Base-by-base conservation (phyloP, 2,888 invertebrate genomes). In the Fragum whitleyi region DNA sequence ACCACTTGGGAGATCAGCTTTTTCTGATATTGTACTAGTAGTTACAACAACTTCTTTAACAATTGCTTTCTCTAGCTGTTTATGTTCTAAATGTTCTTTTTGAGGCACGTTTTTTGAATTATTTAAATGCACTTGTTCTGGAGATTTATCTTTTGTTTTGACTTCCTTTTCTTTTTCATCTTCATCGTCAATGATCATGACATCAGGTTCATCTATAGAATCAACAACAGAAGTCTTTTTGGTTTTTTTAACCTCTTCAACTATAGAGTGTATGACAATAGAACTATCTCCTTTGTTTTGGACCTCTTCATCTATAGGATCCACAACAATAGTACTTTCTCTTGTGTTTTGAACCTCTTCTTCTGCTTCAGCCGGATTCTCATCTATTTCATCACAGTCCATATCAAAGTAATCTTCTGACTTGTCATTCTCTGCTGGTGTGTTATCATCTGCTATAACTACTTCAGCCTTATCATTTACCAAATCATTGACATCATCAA, bases 331-430 rank as follows among this genome's bases (percentile, higher is more conserved):
- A 36, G 32, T 6, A 47, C 47, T 47, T n/a, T 47, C 47, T 14
- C 2, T 57, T 57, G 57, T 23, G 23, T 23, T 23, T 26, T 19
- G 23, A 19, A 21, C 39, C 14, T 47, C n/a, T 47, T 47, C 47
- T 51, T 47, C 28, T 19, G 55, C 70, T 21, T 55, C 59, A 26
- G 42, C 21, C 0, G 23, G 28, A 39, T 47, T 47, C 21, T 73
- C 73, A 62, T 62, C 73, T 61, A 73, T 73, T 62, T 73, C 73
- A 19, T 73, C 73, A 73, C 73, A 73, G 42, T 73, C 73, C 73
- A 73, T 73, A 21, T 73, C 73, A 62, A 73, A 73, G 23, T 73
- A 73, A 21, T 73, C 62, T 6, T 61, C 19, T 32, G 32, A 14
- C 32, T n/a, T 32, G 5, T 61, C 61, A 61, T 32, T 29, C 11